Base-by-base conservation (phyloP, 2,113 vertebrate genomes). In the Trichomycterus rosablanca region DNA sequence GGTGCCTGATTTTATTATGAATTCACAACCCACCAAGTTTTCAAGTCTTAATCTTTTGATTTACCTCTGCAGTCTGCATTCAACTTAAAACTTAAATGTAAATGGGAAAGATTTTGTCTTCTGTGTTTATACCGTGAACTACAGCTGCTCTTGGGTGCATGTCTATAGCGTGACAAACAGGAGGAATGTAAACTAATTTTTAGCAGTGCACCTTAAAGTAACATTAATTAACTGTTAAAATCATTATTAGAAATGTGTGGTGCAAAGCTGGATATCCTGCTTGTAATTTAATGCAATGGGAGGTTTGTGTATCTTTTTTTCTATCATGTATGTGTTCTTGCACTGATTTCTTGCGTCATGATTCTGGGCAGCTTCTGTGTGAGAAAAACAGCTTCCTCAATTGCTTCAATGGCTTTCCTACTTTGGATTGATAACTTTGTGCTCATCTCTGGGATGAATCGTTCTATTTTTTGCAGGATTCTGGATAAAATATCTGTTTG, bases 311-410 rank as follows among this genome's bases (percentile, higher is more conserved):
- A 11, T 37, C n/a, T n/a, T n/a, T n/a, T n/a, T n/a, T n/a, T n/a
- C n/a, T n/a, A n/a, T n/a, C n/a, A 11, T 24, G 5, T 59, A 19
- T 20, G 32, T 11, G 55, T 60, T 59, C 60, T 66, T 46, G 49
- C 66, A 44, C 44, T 37, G 23, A 28, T 24, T 20, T 65, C 54
- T 24, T 65, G 63, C 71, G 54, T 40, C 37, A 40, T n/a, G 37
- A 40, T 40, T 5, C 1, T 40, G 37, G 37, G n/a, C 37, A 5
- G 15, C 37, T 40, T 40, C 37, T 5, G 37, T 14, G 15, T 40
- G 37, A 40, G 37, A 14, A n/a, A 40, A 40, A 40, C 37, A n/a
- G 37, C n/a, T n/a, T 40, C 37, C 37, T 40, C 5, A 40, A 5
- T 11, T 11, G 37, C 12, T 40, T 40, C 5, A 40, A 5, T 11